Conservation (phyloP, 2,113 vertebrate genomes). For the Carassius auratus region DNA sequence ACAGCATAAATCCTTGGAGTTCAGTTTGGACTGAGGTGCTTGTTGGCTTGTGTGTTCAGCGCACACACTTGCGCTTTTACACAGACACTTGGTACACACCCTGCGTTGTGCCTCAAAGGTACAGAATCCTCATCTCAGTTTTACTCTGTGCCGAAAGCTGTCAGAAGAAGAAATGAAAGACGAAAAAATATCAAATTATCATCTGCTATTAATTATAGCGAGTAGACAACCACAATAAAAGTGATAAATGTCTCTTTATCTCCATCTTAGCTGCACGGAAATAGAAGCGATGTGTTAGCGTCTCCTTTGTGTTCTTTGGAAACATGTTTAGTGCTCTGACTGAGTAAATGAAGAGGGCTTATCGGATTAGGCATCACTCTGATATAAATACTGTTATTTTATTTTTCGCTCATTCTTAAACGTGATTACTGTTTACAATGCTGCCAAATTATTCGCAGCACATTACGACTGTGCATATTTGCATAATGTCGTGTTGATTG, state of each 20-base stretch:
- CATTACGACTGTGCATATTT: constrained; percentile 42
- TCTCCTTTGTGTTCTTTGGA: constrained; percentile 51
- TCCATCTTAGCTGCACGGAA: constrained; percentile 50
- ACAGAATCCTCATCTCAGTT: constrained; percentile 26
- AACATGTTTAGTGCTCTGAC: constrained; percentile 53
- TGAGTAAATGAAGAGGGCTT: constrained; percentile 75
- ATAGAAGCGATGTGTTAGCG: constrained; percentile 53
- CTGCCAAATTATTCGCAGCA: constrained; percentile 51
- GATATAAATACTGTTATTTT: constrained; percentile 76
- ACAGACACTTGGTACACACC: neutral
- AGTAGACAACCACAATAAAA: constrained; percentile 70
- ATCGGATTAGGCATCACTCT: constrained; percentile 72
- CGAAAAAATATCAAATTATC: constrained; percentile 76
- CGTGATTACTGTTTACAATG: constrained; percentile 73
- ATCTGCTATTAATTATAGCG: constrained; percentile 76
- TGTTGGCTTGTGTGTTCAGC: neutral
- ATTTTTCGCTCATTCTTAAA: constrained; percentile 72
- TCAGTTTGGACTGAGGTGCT: constrained; percentile 16
- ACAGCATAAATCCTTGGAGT: constrained; percentile 25
- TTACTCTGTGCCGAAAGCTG: constrained; percentile 12
- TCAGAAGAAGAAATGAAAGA: constrained; percentile 50
- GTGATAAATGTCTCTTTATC: constrained; percentile 62
- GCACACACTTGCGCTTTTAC: neutral
- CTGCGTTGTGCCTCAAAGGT: constrained; percentile 18
- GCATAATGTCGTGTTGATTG: constrained; percentile 50